Conservation (phyloP, 2,888 invertebrate genomes). For the Cheilosia impressa region DNA sequence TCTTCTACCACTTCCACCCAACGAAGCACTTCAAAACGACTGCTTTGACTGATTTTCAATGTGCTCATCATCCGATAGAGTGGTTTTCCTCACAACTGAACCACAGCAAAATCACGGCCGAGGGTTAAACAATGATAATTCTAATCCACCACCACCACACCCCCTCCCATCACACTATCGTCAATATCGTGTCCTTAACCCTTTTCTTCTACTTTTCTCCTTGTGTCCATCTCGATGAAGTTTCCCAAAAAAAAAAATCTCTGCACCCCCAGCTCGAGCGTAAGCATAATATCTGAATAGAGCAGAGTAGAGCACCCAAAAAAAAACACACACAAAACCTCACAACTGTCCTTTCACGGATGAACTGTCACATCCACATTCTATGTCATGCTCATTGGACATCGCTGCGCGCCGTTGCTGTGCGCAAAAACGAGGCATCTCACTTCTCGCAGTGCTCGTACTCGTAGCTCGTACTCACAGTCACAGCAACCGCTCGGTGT, state of each 20-base stretch:
- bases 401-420: slow-evolving; percentile 67
- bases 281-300: slow-evolving; percentile 6
- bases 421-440: slow-evolving; percentile 72
- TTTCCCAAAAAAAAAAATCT: slow-evolving; percentile 28
- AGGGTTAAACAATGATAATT: slow-evolving; percentile 71
- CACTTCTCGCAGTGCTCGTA: slow-evolving; percentile 26
- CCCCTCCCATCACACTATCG: neutral
- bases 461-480: no score
- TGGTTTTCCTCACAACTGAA: slow-evolving; percentile 73
- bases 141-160: slow-evolving; percentile 43
- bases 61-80: slow-evolving; percentile 75
- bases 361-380: slow-evolving; percentile 76
- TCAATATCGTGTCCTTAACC: slow-evolving; percentile 63
- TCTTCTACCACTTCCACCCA: slow-evolving; percentile 52
- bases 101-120: slow-evolving; percentile 62
- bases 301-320: slow-evolving; percentile 47
- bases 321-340: slow-evolving; percentile 39
- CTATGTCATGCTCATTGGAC: slow-evolving; percentile 74
- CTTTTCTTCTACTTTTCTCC: slow-evolving; percentile 58
- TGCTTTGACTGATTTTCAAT: slow-evolving; percentile 74
- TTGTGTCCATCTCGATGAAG: slow-evolving; percentile 48
- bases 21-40: slow-evolving; percentile 68
- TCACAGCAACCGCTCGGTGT: neutral
- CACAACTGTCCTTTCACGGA: slow-evolving; percentile 68
- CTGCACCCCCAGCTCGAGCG: slow-evolving; percentile 2